Evolutionary conservation across 2,113 vertebrate species (phyloP), one percentile per base, ranked within the genome.

Genomic region (Serilophus lunatus): DNA sequence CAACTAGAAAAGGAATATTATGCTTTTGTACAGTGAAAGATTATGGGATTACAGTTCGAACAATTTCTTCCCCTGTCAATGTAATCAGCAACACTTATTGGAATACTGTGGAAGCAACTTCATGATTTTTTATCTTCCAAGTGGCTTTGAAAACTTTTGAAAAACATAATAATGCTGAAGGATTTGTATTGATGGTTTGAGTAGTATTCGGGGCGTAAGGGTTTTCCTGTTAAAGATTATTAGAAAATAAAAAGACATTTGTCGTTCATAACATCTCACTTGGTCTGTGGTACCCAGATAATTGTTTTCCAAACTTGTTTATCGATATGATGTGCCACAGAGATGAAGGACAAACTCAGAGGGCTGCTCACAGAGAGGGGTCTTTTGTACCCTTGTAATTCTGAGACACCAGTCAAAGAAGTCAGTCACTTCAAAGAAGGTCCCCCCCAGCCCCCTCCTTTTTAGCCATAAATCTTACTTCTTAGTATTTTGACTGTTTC

Each of bases 351-450:
- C 60, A 59, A 71, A 74, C 3, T 13, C 76, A 78, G 87, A 92
- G 56, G 51, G 79, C 60, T 83, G 84, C 94, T 93, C 85, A 53
- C 91, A 82, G 92, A 93, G 83, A 86, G 76, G 35, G 49, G 47
- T 74, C 82, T 86, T 97, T 94, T 94, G 95, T 95, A 95, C 81
- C 74, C 53, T 85, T 90, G 84, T 94, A 84, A 87, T 95, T 96
- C 92, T 91, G 78, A 92, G 82, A 54, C 61, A 42, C 42, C 0
- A 22, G 81, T 97, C 95, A 96, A 95, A 96, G 89, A 71, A 96
- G 84, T 95, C 90, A 94, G 68, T 90, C 14, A 57, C 91, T 97
- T 97, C 95, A 97, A 97, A 97, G 96, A 59, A 79, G 31, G 47
- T 10, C 35, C 53, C 61, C 31, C 40, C 54, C 23, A 40, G 22